Percentiles rank a stretch among this genome's conserved stretches.
These are phyloP conservation scores for Hozukius guyotensis DNA, from an alignment of 2,797 vertebrate species.

Conservation along the genomic window DNA sequence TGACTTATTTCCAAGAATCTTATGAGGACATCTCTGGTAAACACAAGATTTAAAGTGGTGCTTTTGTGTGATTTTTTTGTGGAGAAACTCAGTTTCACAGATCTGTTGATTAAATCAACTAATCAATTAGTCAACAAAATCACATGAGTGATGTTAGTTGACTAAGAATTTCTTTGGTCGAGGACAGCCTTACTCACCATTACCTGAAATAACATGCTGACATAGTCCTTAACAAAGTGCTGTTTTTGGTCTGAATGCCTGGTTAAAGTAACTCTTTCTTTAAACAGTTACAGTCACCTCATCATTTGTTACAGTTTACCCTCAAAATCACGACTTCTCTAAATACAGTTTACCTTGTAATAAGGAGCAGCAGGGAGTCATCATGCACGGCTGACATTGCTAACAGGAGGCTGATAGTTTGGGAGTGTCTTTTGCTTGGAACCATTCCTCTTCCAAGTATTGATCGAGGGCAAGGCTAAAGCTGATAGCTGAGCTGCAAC, in stretches of 20 bases:
- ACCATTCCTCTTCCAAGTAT: slow-evolving; percentile 68
- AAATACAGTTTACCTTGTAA: not conserved
- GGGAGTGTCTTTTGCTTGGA: slow-evolving; percentile 54
- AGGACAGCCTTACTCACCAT: too few species aligned
- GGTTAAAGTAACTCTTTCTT: not conserved
- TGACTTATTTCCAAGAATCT: too few species aligned
- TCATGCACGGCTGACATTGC: not conserved
- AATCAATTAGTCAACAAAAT: too few species aligned
- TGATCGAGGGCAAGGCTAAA: slow-evolving; percentile 52
- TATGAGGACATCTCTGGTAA: too few species aligned
- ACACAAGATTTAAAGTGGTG: too few species aligned
- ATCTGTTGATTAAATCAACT: too few species aligned
- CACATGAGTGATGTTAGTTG: too few species aligned
- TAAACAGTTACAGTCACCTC: not conserved
- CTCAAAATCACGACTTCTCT: not conserved
- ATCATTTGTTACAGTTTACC: not conserved
- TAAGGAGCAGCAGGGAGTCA: not conserved
- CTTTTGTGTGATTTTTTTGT: too few species aligned
- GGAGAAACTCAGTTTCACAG: too few species aligned
- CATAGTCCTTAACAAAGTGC: not conserved
- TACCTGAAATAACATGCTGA: not conserved
- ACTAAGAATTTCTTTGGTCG: too few species aligned
- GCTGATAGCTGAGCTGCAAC: slow-evolving; percentile 67
- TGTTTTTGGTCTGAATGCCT: not conserved
- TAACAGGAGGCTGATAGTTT: slow-evolving; percentile 46